phyloP scores from a whole-genome alignment of 1,140 invertebrate genomes.

The Rhizoglyphus robini region DNA sequence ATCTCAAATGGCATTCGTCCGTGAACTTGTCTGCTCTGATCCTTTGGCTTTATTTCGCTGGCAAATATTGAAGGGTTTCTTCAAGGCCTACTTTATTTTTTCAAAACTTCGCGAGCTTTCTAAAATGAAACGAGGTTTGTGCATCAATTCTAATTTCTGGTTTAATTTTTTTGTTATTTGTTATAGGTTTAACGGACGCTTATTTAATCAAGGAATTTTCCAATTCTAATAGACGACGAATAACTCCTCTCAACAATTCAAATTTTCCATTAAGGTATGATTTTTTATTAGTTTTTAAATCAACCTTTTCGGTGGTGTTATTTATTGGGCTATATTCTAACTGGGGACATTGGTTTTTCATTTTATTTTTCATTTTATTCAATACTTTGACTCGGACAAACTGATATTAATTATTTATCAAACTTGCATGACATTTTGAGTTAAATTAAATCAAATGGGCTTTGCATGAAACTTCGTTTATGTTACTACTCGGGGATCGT shows the following conservation, averaged over 20 bases:
- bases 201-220: constrained; percentile 9
- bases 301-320: neutral
- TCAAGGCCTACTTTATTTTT: constrained; percentile 80
- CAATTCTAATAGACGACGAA: neutral
- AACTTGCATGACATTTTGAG: no score
- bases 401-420: no score
- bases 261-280: neutral
- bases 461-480: no score
- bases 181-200: constrained; percentile 2
- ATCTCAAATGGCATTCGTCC: constrained; percentile 75
- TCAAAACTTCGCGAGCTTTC: constrained; percentile 40
- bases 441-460: no score
- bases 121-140: constrained; percentile 19
- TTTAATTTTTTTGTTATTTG: constrained; percentile 3
- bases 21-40: constrained; percentile 81
- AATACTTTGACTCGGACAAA: no score
- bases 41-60: constrained; percentile 87
- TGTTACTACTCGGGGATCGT: no score
- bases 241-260: neutral
- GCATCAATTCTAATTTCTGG: neutral
- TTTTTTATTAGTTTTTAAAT: neutral
- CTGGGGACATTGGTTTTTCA: no score
- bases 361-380: no score
- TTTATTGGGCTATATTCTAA: no score
- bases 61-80: constrained; percentile 81